Conservation (phyloP, 2,797 vertebrate species). For the Protosalanx chinensis region DNA sequence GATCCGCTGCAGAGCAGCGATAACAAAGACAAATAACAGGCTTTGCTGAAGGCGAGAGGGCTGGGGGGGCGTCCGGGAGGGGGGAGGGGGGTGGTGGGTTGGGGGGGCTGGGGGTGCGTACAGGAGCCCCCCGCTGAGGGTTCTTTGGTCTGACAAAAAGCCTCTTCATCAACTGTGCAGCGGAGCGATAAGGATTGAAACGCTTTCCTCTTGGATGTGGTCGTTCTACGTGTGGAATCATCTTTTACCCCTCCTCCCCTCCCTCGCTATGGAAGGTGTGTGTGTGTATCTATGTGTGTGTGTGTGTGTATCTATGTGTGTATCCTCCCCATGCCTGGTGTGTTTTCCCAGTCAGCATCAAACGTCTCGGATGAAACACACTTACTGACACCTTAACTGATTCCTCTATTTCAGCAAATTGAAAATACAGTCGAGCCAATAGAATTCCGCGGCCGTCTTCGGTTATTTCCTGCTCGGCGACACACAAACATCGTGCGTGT, state of each 20-base stretch:
- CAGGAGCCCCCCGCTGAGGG: constrained; percentile 40
- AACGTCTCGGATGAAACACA: not conserved
- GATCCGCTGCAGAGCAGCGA: constrained; percentile 50
- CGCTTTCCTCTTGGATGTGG: constrained; percentile 56
- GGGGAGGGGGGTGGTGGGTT: too few relatives aligned
- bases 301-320: constrained; percentile 10
- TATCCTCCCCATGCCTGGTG: constrained; percentile 14
- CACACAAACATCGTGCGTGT: not conserved
- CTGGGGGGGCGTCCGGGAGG: constrained; percentile 16
- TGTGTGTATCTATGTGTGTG: not conserved
- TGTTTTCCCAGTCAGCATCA: constrained; percentile 25
- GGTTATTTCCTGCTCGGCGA: not conserved
- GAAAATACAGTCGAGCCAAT: not conserved
- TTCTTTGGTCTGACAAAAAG: constrained; percentile 49
- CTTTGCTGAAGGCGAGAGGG: constrained; percentile 21
- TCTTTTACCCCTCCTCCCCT: constrained; percentile 28
- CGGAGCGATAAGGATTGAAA: constrained; percentile 66
- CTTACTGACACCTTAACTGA: not conserved
- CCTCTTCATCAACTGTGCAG: constrained; percentile 61
- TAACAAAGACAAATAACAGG: constrained; percentile 60
- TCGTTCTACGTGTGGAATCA: constrained; percentile 49
- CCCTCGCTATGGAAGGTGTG: constrained; percentile 29
- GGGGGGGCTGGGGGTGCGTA: constrained; percentile 39
- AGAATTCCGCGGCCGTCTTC: not conserved
- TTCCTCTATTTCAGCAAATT: not conserved